Base-by-base conservation (phyloP, 2,113 vertebrate genomes). In the Phalacrocorax pelagicus region DNA sequence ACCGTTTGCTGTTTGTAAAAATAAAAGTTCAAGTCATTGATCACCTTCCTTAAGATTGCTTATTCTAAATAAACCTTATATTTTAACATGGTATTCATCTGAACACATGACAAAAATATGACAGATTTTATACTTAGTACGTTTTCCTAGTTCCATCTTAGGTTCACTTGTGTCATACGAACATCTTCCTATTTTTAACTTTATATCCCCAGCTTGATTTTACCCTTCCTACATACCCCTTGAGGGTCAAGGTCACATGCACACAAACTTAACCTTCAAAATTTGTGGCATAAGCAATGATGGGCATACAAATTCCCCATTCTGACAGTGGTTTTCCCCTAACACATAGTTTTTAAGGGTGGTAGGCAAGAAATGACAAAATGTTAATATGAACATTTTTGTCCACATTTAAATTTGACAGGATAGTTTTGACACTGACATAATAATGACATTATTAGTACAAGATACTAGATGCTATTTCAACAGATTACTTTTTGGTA, bases 1-100 rank as follows among this genome's bases (percentile, higher is more conserved):
- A 99, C 99, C 23, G 99, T 99, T 99, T 99, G 99, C 99, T 99
- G 96, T 90, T 97, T 71, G 96, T 52, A 97, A 97, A 95, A 97
- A 97, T 46, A 97, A 90, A 59, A 71, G 65, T 55, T 84, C 46
- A 94, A 84, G 54, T 58, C 22, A 93, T 42, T 94, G 26, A 85
- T 81, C 52, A 73, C 14, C 36, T 73, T 71, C 36, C 29, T 81
- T 62, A 79, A 12, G 38, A 77, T 10, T 81, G 17, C 10, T 79
- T 67, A 42, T 34, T 66, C 65, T 90, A 88, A 88, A 91, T 12
- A 51, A 73, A 57, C 17, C 63, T 90, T 42, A 0, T 29, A 71
- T 94, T 73, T 92, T 47, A 73, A 72, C 19, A 49, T 6, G 3
- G 2, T 51, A 62, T 49, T 84, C 3, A 58, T 46, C 23, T 47